Percentiles rank a stretch among this genome's conserved stretches.
phyloP scores from a whole-genome alignment of 1,140 invertebrate genomes.

The Linepithema humile region DNA sequence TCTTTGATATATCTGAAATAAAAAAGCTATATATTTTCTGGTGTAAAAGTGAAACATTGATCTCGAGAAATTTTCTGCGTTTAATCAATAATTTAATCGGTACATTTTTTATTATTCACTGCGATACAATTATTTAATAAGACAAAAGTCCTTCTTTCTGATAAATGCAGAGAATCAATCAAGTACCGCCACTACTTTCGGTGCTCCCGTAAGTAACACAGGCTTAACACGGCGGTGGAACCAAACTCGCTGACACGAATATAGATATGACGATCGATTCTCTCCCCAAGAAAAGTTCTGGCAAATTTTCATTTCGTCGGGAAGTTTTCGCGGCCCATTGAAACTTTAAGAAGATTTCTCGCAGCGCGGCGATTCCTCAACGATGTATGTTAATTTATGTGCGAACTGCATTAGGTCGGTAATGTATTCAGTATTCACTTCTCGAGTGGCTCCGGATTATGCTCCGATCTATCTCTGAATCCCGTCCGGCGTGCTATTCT shows the following conservation, averaged over 20 bases:
- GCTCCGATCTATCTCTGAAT: constrained; percentile 46
- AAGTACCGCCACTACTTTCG: background rate
- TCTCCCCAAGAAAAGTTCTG: constrained; percentile 32
- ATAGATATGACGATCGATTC: constrained; percentile 44
- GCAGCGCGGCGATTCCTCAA: constrained; percentile 53
- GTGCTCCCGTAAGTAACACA: background rate
- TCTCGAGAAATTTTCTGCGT: background rate
- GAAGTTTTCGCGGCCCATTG: constrained; percentile 72
- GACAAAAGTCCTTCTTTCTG: background rate
- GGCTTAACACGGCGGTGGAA: background rate
- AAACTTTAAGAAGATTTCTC: constrained; percentile 70
- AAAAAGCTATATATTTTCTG: background rate
- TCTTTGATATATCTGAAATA: background rate
- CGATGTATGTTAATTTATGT: constrained; percentile 72
- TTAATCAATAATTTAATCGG: constrained; percentile 29
- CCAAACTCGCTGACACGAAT: constrained; percentile 3
- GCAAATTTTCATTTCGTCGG: constrained; percentile 70
- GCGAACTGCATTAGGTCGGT: constrained; percentile 68
- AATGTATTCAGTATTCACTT: constrained; percentile 71
- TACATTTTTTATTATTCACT: constrained; percentile 26
- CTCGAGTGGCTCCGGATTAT: constrained; percentile 45
- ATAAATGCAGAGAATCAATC: background rate
- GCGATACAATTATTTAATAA: too few species aligned
- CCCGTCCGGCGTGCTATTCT: background rate
- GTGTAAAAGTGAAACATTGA: background rate